phyloP scores from a whole-genome alignment of 1,140 invertebrate genomes.

The Papilio glaucus region DNA sequence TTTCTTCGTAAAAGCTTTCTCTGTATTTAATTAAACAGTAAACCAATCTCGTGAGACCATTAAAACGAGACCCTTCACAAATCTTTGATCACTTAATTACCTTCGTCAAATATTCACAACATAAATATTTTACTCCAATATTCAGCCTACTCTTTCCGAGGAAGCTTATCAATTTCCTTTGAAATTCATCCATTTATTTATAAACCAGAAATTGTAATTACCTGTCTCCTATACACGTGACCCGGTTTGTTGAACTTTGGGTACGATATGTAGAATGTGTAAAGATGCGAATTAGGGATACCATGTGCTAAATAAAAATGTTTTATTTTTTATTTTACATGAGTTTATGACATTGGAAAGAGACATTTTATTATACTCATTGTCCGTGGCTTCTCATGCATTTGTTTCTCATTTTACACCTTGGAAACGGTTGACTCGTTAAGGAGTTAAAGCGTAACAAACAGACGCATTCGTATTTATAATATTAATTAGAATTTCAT shows the following conservation, averaged over 20 bases:
- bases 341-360: no score
- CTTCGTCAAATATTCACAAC: conserved; percentile 20
- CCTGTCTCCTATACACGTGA: conserved; percentile 21
- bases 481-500: no score
- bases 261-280: not conserved
- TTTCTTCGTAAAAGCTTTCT: conserved; percentile 1
- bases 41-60: conserved; percentile 17
- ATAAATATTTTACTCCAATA: no score
- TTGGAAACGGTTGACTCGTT: no score
- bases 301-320: not conserved
- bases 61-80: conserved; percentile 4
- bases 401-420: no score
- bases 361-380: no score
- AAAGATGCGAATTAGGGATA: not conserved
- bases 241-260: conserved; percentile 24
- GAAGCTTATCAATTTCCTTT: conserved; percentile 24
- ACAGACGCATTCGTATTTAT: no score
- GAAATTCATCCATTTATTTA: conserved; percentile 33
- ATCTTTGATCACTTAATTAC: conserved; percentile 29
- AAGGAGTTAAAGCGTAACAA: no score
- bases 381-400: no score
- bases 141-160: no score
- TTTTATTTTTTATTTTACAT: no score
- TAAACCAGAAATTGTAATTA: conserved; percentile 33
- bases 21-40: conserved; percentile 24